Evolutionary conservation across 2,888 invertebrate genomes (phyloP).

Genomic region (Oscheius myriophilus): DNA sequence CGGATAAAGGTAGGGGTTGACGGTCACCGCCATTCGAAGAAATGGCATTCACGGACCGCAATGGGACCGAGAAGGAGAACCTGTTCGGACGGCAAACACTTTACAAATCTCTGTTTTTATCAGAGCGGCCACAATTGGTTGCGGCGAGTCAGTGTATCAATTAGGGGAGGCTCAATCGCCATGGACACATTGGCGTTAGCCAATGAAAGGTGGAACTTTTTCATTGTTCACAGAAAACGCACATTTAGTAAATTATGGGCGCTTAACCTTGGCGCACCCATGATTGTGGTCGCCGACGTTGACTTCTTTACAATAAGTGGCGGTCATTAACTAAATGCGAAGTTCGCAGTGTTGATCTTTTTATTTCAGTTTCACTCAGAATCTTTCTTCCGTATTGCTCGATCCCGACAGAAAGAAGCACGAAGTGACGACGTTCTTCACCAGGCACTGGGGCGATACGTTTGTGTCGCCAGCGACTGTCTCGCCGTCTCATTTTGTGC

Average conservation of each 20-base stretch:
- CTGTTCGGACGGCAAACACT: constrained; percentile 28
- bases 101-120: constrained; percentile 30
- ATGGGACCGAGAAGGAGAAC: constrained; percentile 22
- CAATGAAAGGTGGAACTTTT: not conserved
- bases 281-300: not conserved
- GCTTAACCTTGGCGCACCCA: constrained; percentile 24
- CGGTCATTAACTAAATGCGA: constrained; percentile 17
- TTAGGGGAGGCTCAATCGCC: constrained; percentile 4
- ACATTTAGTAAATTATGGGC: not conserved
- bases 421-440: constrained; percentile 90
- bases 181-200: constrained; percentile 1
- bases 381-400: constrained; percentile 65
- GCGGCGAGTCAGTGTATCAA: constrained; percentile 15
- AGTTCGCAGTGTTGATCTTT: not conserved
- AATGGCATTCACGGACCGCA: constrained; percentile 30
- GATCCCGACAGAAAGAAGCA: constrained; percentile 77
- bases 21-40: constrained; percentile 26
- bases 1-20: not conserved
- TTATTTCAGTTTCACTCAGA: constrained; percentile 67
- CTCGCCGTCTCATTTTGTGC: constrained; percentile 81
- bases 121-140: constrained; percentile 26
- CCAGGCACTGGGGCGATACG: constrained; percentile 95
- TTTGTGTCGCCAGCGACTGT: constrained; percentile 85
- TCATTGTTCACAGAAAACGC: not conserved
- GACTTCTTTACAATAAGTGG: constrained; percentile 24